phyloP scores from a whole-genome alignment of 2,888 invertebrate species.

The Caenorhabditis auriculariae region DNA sequence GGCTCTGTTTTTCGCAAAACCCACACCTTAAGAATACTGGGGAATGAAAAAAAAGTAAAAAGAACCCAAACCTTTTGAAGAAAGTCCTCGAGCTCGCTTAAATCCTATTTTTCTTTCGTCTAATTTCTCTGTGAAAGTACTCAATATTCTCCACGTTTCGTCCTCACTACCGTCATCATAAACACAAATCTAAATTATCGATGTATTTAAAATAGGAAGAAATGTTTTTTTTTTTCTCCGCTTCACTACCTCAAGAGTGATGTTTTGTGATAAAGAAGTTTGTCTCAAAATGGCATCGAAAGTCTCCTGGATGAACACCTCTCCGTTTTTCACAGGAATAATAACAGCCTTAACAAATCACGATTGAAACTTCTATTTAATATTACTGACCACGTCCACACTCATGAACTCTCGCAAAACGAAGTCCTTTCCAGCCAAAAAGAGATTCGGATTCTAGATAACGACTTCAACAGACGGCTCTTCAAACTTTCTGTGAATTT shows the following conservation, averaged over 20 bases:
- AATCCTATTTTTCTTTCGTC: constrained; percentile 24
- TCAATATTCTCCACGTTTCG: constrained; percentile 29
- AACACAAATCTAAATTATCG: constrained; percentile 39
- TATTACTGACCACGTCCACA: too few relatives aligned
- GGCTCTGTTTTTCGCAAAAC: constrained; percentile 52
- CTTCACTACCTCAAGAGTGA: constrained; percentile 1
- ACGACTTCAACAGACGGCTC: too few relatives aligned
- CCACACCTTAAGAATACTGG: constrained; percentile 42
- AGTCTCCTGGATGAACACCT: constrained; percentile 35
- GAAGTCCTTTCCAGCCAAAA: too few relatives aligned
- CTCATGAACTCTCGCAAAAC: too few relatives aligned
- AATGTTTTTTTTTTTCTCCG: too few relatives aligned
- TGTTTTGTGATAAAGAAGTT: constrained; percentile 2
- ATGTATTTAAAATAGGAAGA: background rate
- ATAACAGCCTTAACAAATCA: constrained; percentile 32
- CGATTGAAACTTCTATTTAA: too few relatives aligned
- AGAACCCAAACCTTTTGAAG: constrained; percentile 25
- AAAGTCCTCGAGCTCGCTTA: constrained; percentile 6
- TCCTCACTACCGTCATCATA: constrained; percentile 54
- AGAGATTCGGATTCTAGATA: too few relatives aligned
- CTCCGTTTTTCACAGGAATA: constrained; percentile 51
- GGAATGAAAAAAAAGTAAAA: background rate
- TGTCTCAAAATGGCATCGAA: constrained; percentile 43
- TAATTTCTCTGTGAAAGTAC: constrained; percentile 17
- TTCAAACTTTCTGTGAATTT: too few relatives aligned